A percentile compares a stretch with the other conserved stretches of the same genome.
phyloP scores from a whole-genome alignment of 2,888 invertebrate genomes.

The Drosophila acutilabella region DNA sequence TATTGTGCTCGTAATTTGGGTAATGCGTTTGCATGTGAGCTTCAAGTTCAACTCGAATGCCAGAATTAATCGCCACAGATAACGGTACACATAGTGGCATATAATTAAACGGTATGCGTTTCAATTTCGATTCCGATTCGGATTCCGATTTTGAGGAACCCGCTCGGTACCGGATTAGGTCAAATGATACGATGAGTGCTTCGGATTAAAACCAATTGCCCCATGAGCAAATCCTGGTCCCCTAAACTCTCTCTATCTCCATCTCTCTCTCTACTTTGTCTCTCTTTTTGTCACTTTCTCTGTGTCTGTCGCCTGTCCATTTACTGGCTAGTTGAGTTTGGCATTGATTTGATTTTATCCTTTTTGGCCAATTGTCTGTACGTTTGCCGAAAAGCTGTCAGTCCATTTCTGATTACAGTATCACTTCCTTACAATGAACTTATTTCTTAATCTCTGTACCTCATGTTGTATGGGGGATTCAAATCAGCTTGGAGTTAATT shows the following conservation, averaged over 20 bases:
- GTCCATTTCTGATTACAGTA: too few relatives aligned
- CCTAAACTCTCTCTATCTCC: background rate
- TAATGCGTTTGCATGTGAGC: conserved; percentile 18
- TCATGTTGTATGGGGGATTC: too few relatives aligned
- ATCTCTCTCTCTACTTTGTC: background rate
- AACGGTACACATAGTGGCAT: conserved; percentile 26
- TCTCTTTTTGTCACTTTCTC: background rate
- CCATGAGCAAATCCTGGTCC: conserved; percentile 17
- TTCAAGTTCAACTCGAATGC: conserved; percentile 48
- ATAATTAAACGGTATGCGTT: conserved; percentile 46
- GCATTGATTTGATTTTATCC: conserved; percentile 69
- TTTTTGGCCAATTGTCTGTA: conserved; percentile 60
- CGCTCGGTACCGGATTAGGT: conserved; percentile 33
- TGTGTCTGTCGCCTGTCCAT: background rate
- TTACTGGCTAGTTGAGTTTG: conserved; percentile 28
- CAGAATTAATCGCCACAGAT: conserved; percentile 44
- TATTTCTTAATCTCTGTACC: too few relatives aligned
- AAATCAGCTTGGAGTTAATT: too few relatives aligned
- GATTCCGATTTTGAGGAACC: conserved; percentile 7
- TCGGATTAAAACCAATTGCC: conserved; percentile 43
- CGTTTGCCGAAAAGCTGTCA: background rate
- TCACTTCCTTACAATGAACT: too few relatives aligned
- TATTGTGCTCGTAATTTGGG: conserved; percentile 35
- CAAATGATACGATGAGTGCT: conserved; percentile 38
- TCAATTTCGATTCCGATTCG: background rate